Percentiles rank a stretch among this genome's conserved stretches.
Conservation (phyloP, 2,113 vertebrate species). For the Leucopsar rothschildi region DNA sequence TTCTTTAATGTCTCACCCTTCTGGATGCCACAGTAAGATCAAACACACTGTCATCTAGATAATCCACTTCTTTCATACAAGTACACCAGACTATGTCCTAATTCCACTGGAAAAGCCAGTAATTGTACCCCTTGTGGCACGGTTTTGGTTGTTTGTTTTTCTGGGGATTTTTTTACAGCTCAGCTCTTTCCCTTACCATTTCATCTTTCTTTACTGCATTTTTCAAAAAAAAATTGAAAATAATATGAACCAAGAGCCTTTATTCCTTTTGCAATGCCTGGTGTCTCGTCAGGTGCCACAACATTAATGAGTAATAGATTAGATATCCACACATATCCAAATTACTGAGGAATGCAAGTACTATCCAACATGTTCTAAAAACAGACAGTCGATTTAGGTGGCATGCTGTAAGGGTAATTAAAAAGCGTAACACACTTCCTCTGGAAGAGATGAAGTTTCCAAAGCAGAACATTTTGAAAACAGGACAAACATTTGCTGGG, state of each 20-base stretch:
- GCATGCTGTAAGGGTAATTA: not conserved
- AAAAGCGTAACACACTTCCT: not conserved
- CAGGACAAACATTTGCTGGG: not conserved
- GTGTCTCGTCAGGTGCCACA: not conserved
- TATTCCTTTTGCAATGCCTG: not conserved
- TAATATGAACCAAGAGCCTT: not conserved
- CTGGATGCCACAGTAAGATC: not conserved
- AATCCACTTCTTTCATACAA: not conserved
- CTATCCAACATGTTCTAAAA: not conserved
- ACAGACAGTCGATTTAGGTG: not conserved
- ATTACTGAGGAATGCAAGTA: not conserved
- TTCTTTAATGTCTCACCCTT: not conserved
- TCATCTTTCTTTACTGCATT: not conserved
- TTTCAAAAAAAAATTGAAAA: not conserved
- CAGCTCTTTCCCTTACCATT: not conserved
- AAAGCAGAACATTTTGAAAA: not conserved
- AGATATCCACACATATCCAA: not conserved
- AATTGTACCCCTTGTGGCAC: not conserved
- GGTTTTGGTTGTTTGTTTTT: not conserved
- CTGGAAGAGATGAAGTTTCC: not conserved
- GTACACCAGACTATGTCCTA: not conserved
- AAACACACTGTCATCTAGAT: not conserved
- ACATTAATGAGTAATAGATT: not conserved
- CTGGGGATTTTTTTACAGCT: not conserved
- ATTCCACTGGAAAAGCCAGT: not conserved